Evolutionary conservation across 2,888 invertebrate genomes (phyloP).

Genomic region (Cryptocephalus moraei): DNA sequence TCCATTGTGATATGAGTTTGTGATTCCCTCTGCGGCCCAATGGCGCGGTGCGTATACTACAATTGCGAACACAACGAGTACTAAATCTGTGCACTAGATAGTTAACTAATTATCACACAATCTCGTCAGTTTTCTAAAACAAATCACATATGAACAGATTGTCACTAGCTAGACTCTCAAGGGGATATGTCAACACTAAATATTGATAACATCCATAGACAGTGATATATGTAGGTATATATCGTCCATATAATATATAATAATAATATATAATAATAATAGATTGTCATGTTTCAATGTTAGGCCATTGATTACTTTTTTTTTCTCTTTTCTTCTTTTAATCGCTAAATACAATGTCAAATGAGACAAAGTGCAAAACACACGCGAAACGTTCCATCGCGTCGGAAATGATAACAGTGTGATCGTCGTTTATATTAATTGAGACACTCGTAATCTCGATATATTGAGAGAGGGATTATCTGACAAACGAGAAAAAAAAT

Average conservation of each 20-base stretch:
- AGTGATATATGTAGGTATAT: conserved; percentile 5
- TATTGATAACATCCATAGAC: conserved; percentile 22
- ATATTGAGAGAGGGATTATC: too few species aligned
- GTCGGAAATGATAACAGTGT: too few species aligned
- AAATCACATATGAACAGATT: conserved; percentile 35
- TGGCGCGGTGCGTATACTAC: too few species aligned
- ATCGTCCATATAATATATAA: conserved; percentile 19
- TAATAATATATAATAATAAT: conserved; percentile 14
- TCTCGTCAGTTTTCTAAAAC: background rate
- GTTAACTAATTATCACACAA: conserved; percentile 1
- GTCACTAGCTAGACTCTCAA: conserved; percentile 31
- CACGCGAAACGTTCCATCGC: too few species aligned
- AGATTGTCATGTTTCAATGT: conserved; percentile 39
- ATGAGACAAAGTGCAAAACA: too few species aligned
- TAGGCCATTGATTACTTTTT: conserved; percentile 33
- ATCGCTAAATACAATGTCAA: too few species aligned
- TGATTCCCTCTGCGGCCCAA: too few species aligned
- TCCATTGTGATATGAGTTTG: too few species aligned
- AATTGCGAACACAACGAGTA: background rate
- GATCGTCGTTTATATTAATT: too few species aligned
- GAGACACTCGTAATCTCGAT: too few species aligned
- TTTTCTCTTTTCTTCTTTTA: too few species aligned
- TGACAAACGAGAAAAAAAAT: too few species aligned
- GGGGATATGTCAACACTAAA: conserved; percentile 30
- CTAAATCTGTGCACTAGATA: background rate